Conservation (phyloP, 2,888 invertebrate genomes). For the Emmelina monodactyla region DNA sequence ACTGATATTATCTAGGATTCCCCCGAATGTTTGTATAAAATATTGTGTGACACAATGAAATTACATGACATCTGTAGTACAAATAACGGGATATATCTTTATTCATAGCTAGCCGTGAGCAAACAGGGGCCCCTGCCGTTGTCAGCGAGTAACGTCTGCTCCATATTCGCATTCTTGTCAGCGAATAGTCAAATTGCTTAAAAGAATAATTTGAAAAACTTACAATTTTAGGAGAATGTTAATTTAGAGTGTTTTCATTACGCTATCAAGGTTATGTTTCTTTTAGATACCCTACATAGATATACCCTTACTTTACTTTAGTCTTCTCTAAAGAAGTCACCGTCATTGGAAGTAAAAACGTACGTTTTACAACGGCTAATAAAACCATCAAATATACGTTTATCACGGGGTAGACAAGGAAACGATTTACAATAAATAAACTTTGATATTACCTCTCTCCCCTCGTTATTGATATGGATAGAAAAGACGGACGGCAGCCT, state of each 20-base stretch:
- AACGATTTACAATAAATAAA: slow-evolving; percentile 63
- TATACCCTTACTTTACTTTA: too few species aligned
- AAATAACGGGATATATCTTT: slow-evolving; percentile 66
- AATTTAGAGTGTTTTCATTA: too few species aligned
- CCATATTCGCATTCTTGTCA: slow-evolving; percentile 4
- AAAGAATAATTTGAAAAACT: too few species aligned
- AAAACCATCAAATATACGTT: slow-evolving; percentile 31
- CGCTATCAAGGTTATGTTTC: too few species aligned
- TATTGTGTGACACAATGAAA: slow-evolving; percentile 63
- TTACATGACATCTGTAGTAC: slow-evolving; percentile 67
- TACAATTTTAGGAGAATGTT: too few species aligned
- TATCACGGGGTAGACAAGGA: slow-evolving; percentile 37
- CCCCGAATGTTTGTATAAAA: slow-evolving; percentile 63
- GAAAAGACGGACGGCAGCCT: slow-evolving; percentile 45
- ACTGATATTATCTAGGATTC: slow-evolving; percentile 55
- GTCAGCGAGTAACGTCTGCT: slow-evolving; percentile 53
- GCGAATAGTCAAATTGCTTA: slow-evolving; percentile 3
- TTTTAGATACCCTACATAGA: too few species aligned
- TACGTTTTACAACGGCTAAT: too few species aligned
- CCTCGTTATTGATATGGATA: slow-evolving; percentile 60
- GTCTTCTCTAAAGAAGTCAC: too few species aligned
- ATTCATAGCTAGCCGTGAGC: slow-evolving; percentile 58
- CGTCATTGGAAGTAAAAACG: too few species aligned
- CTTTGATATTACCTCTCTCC: slow-evolving; percentile 60
- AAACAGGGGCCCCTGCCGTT: slow-evolving; percentile 51